These are phyloP conservation scores for Musca domestica DNA, from an alignment of 1,140 invertebrate genomes.

Conservation along the genomic window DNA sequence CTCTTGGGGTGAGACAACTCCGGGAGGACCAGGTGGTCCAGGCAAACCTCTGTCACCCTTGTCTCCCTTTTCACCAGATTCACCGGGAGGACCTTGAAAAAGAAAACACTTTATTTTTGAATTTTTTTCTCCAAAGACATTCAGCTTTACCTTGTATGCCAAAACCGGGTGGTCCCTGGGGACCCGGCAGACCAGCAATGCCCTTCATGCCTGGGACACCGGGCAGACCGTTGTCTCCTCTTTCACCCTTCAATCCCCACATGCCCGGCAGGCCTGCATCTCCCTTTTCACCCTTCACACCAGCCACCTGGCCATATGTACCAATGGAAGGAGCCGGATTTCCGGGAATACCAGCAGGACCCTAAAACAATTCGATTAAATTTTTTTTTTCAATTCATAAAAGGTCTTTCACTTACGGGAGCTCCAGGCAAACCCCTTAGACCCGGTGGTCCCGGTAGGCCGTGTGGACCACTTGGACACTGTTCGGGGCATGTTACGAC, in stretches of 20 bases:
- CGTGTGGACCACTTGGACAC: slow-evolving; percentile 63
- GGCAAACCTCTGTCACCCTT: too few relatives aligned
- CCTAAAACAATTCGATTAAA: neutral
- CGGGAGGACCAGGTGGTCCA: too few relatives aligned
- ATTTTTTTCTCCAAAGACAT: too few relatives aligned
- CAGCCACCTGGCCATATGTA: neutral
- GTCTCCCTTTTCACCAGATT: too few relatives aligned
- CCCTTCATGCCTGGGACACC: slow-evolving; percentile 35
- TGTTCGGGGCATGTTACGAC: slow-evolving; percentile 43
- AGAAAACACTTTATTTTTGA: too few relatives aligned
- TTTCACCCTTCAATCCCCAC: slow-evolving; percentile 41
- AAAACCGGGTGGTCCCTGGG: slow-evolving; percentile 61
- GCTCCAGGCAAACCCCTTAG: slow-evolving; percentile 1
- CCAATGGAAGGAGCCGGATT: neutral
- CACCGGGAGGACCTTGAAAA: too few relatives aligned
- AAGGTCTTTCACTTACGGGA: neutral
- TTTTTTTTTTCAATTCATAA: neutral
- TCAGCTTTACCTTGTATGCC: too few relatives aligned
- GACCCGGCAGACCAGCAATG: slow-evolving; percentile 25
- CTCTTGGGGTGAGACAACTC: too few relatives aligned
- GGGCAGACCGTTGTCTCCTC: slow-evolving; percentile 34
- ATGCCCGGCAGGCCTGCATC: slow-evolving; percentile 33
- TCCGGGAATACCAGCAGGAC: slow-evolving; percentile 4
- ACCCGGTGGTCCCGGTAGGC: slow-evolving; percentile 58
- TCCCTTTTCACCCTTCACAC: slow-evolving; percentile 15